Conservation (phyloP, 2,888 invertebrate species). For the Phortica magna region DNA sequence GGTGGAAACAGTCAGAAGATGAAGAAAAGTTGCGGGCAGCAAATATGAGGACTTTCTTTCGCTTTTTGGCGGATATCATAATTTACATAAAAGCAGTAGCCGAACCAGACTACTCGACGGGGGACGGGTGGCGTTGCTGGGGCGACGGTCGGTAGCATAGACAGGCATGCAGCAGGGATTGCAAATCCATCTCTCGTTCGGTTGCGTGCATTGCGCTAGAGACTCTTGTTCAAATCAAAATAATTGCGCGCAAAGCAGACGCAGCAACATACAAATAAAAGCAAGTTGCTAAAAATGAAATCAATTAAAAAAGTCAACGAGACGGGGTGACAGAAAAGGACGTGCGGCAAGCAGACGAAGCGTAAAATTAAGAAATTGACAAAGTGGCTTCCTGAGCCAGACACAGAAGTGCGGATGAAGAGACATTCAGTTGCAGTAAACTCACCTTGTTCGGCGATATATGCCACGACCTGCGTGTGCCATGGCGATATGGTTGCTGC, state of each 20-base stretch:
- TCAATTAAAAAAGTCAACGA: constrained; percentile 58
- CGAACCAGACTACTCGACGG: constrained; percentile 4
- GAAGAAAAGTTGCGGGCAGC: constrained; percentile 47
- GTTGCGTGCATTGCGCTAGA: background rate
- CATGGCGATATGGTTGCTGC: constrained; percentile 76
- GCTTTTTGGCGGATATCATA: constrained; percentile 68
- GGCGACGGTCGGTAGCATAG: background rate
- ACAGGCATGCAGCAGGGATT: background rate
- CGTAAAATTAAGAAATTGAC: constrained; percentile 69
- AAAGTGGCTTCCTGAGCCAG: constrained; percentile 32
- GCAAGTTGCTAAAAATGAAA: constrained; percentile 50
- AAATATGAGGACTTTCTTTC: constrained; percentile 65
- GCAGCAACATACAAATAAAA: background rate
- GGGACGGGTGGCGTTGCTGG: background rate
- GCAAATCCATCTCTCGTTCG: background rate
- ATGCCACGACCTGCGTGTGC: constrained; percentile 84
- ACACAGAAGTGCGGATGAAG: background rate
- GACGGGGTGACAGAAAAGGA: constrained; percentile 32
- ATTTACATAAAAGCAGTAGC: constrained; percentile 59
- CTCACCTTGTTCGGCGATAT: constrained; percentile 84
- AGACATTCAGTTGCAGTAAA: background rate
- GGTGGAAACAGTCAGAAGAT: constrained; percentile 45
- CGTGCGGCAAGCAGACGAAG: constrained; percentile 55
- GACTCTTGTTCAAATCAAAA: constrained; percentile 5
- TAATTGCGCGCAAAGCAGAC: background rate